Conservation (phyloP, 2,797 vertebrate species). For the Falco naumanni region DNA sequence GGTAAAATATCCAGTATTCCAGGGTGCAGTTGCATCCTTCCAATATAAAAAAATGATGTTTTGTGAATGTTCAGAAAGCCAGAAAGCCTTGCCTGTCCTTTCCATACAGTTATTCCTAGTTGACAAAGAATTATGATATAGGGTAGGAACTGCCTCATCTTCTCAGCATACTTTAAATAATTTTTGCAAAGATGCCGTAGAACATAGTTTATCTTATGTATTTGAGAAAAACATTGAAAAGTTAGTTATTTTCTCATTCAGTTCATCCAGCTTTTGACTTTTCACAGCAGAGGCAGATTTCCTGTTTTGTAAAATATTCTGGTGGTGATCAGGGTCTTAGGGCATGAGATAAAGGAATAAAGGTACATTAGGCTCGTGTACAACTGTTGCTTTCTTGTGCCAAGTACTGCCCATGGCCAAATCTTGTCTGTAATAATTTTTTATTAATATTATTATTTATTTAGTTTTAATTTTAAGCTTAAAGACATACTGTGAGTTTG, state of each 20-base stretch:
- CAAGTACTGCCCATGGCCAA: background rate
- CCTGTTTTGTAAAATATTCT: background rate
- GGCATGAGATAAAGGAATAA: background rate
- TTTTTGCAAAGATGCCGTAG: background rate
- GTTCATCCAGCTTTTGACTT: background rate
- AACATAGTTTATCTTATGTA: background rate
- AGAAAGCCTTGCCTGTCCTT: background rate
- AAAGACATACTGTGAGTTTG: background rate
- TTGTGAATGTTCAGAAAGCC: background rate
- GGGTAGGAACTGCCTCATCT: background rate
- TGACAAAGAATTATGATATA: background rate
- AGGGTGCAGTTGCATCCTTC: background rate
- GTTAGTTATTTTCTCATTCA: background rate
- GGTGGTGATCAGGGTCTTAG: background rate
- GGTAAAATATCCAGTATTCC: background rate
- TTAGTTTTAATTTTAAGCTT: background rate
- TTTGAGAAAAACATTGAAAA: background rate
- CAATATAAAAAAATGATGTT: background rate
- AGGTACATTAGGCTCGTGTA: background rate
- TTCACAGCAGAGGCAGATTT: background rate
- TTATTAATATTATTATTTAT: background rate
- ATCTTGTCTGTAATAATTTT: background rate
- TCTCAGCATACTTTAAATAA: background rate
- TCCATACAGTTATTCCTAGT: background rate
- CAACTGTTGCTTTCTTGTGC: background rate